Base-by-base conservation (phyloP, 1,140 invertebrate species). In the Drosophila sechellia region DNA sequence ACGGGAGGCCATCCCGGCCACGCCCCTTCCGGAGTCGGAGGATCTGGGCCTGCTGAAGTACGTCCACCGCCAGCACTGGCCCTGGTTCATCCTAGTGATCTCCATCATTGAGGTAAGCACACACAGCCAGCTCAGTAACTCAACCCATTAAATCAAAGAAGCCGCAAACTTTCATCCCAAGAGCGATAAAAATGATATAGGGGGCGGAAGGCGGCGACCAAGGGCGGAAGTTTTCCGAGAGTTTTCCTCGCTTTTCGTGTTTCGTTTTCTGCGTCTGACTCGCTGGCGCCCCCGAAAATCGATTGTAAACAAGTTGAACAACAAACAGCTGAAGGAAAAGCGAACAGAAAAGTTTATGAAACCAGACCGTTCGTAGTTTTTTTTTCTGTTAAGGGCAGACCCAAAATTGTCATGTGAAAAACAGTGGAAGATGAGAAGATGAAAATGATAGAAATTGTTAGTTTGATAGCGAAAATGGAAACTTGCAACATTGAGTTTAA, bases 41-140 rank as follows among this genome's bases (percentile, higher is more conserved):
- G 90, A 91, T 50, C 25, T 81, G 76, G 61, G 59, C 10, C 52
- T 79, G 69, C 69, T 79, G 20, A 91, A 91, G 68, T 81, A 77
- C 45, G 86, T 91, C 54, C 81, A 84, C 52, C 71, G 87, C 45
- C 81, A 89, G 59, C 77, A 84, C 77, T 91, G 90, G 45, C 97
- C 97, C 27, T 93, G 98, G 54, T 98, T 98, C 93, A 97, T 98
- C 81, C 94, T 97, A 45, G 93, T 96, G 89, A 96, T 98, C 92
- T 98, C 97, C 39, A 93, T 97, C 63, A 94, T 97, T 79, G 97
- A 98, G 95, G 97, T 98, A 87, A 95, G 94, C 93, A 60, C 49
- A 20, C 15, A 15, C n/a, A 35, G 15, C 22, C 2, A 10, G 20
- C 15, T 22, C 61, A 15, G 31, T 31, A 8, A 35, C 31, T 27